A percentile compares a stretch with the other conserved stretches of the same genome.
phyloP scores from a whole-genome alignment of 1,140 invertebrate genomes.

The Steinernema khuongi region DNA sequence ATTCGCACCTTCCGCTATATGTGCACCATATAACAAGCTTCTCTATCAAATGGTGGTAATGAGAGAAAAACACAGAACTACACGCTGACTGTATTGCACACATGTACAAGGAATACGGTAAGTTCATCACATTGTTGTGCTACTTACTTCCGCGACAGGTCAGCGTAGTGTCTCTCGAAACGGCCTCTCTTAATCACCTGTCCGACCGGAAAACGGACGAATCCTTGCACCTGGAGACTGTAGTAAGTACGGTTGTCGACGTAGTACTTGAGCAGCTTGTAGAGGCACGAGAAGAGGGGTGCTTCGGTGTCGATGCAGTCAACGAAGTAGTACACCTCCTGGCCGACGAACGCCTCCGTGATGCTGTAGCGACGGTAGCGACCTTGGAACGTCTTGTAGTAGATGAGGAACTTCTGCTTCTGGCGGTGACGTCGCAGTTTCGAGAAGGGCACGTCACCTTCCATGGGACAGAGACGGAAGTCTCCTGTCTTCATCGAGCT shows the following conservation, averaged over 20 bases:
- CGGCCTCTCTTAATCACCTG: constrained; percentile 3
- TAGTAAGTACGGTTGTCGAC: background rate
- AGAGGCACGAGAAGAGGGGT: background rate
- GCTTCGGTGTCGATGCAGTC: constrained; percentile 9
- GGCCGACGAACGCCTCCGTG: background rate
- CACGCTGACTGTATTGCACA: too few relatives aligned
- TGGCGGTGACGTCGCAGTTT: background rate
- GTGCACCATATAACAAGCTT: too few relatives aligned
- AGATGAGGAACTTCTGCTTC: background rate
- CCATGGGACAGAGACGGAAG: background rate
- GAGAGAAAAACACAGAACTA: too few relatives aligned
- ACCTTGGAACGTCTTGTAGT: constrained; percentile 12
- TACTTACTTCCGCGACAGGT: too few relatives aligned
- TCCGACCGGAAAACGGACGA: background rate
- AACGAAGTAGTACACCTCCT: constrained; percentile 1
- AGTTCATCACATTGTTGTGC: too few relatives aligned
- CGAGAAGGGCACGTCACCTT: background rate
- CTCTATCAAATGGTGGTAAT: too few relatives aligned
- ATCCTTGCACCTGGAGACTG: background rate
- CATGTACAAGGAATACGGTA: too few relatives aligned
- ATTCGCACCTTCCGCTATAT: too few relatives aligned
- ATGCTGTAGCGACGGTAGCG: constrained; percentile 1
- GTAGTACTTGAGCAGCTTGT: constrained; percentile 12
- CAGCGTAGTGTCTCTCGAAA: background rate
- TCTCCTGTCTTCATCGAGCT: background rate